phyloP scores from a whole-genome alignment of 2,888 invertebrate genomes.

The Tachina grossa region DNA sequence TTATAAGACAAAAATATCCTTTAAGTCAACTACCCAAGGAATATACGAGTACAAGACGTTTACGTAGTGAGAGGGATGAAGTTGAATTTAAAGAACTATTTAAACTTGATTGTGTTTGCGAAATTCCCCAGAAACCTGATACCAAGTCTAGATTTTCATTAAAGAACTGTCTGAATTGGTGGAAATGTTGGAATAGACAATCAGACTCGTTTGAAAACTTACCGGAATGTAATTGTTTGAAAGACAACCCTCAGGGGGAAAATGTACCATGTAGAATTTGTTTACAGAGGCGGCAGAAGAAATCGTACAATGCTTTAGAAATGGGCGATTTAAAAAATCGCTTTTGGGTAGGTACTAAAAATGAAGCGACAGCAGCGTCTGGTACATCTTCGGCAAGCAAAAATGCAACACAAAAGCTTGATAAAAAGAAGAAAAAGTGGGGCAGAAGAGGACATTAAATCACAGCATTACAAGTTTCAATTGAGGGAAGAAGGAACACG shows the following conservation, averaged over 20 bases:
- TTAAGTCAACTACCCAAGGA: constrained; percentile 31
- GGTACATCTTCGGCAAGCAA: neutral
- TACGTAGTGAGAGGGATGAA: neutral
- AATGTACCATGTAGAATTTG: neutral
- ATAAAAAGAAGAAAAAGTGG: neutral
- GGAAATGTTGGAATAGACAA: neutral
- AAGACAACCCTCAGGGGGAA: neutral
- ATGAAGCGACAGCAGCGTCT: neutral
- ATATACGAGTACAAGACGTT: constrained; percentile 27
- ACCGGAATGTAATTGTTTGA: neutral
- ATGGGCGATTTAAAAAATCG: neutral
- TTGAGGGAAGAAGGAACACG: too few relatives aligned
- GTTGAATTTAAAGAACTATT: neutral
- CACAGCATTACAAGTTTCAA: neutral
- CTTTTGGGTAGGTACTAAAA: constrained; percentile 14
- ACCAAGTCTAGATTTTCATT: neutral
- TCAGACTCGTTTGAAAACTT: neutral
- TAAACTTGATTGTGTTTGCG: neutral
- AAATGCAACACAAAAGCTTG: neutral
- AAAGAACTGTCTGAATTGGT: neutral
- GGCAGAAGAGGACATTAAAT: neutral
- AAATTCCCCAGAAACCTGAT: neutral
- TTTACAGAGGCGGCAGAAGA: neutral
- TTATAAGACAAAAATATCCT: constrained; percentile 52
- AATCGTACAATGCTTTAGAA: neutral